These are phyloP conservation scores for Ichneumoninae sp. DNA, from an alignment of 2,888 invertebrate species.

Conservation along the genomic window DNA sequence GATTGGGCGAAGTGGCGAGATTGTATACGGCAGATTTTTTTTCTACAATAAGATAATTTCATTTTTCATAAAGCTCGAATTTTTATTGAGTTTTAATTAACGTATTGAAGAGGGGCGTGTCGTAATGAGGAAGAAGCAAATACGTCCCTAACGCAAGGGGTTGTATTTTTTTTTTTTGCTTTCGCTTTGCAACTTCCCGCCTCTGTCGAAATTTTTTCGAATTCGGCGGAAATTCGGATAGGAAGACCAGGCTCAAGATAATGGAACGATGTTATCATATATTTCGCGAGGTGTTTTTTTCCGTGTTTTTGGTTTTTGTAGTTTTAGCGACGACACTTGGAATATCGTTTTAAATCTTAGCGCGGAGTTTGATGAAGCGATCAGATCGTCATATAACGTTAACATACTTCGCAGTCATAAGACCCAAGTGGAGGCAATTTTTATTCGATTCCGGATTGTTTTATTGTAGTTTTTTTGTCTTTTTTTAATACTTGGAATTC, in stretches of 20 bases:
- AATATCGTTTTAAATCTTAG: slow-evolving; percentile 55
- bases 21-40: slow-evolving; percentile 40
- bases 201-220: slow-evolving; percentile 56
- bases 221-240: slow-evolving; percentile 60
- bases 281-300: slow-evolving; percentile 28
- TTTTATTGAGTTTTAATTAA: slow-evolving; percentile 26
- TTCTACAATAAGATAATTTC: slow-evolving; percentile 10
- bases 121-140: slow-evolving; percentile 52
- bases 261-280: slow-evolving; percentile 53
- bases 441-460: slow-evolving; percentile 27
- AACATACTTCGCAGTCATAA: slow-evolving; percentile 53
- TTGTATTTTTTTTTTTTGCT: slow-evolving; percentile 17
- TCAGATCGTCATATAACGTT: slow-evolving; percentile 23
- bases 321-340: slow-evolving; percentile 23
- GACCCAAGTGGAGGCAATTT: slow-evolving; percentile 57
- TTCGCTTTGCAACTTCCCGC: slow-evolving; percentile 33
- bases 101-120: slow-evolving; percentile 38
- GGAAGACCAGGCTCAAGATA: slow-evolving; percentile 67
- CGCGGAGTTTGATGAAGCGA: slow-evolving; percentile 39
- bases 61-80: slow-evolving; percentile 51
- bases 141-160: slow-evolving; percentile 46
- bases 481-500: slow-evolving; percentile 38
- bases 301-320: slow-evolving; percentile 13
- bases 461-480: neutral
- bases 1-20: slow-evolving; percentile 49